Percentiles rank a stretch among this genome's conserved stretches.
Evolutionary conservation across 1,140 invertebrate species (phyloP).

Genomic region (Cepaea nemoralis): DNA sequence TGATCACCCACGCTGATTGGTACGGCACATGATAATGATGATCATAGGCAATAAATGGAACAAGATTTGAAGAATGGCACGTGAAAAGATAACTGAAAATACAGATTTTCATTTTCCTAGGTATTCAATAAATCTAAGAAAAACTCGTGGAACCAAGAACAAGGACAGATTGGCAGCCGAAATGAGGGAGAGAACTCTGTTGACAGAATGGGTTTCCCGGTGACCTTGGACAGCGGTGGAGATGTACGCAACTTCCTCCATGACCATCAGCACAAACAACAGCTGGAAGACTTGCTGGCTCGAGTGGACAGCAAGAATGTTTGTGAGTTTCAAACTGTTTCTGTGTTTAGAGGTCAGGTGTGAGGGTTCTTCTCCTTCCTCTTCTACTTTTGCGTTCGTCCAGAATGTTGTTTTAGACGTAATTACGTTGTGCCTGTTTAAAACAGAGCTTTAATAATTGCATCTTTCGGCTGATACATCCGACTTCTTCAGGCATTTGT

Average conservation of each 20-base stretch:
- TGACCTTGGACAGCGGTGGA: conserved; percentile 34
- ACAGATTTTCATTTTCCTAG: conserved; percentile 30
- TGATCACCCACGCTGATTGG: too few species aligned
- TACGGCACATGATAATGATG: too few species aligned
- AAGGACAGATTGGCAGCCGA: conserved; percentile 13
- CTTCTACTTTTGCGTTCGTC: not conserved
- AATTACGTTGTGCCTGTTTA: too few species aligned
- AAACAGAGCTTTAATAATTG: too few species aligned
- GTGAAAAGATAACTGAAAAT: too few species aligned
- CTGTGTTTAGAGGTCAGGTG: not conserved
- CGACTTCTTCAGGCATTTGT: too few species aligned
- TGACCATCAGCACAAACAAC: conserved; percentile 51
- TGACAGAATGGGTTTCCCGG: conserved; percentile 45
- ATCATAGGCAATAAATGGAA: too few species aligned
- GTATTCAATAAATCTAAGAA: conserved; percentile 49
- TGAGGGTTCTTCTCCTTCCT: not conserved
- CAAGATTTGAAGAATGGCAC: too few species aligned
- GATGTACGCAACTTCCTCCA: conserved; percentile 43
- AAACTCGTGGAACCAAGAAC: conserved; percentile 7
- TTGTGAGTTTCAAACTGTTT: conserved; percentile 38
- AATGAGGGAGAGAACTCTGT: conserved; percentile 2
- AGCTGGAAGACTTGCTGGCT: conserved; percentile 60
- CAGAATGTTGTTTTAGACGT: not conserved
- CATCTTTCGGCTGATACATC: too few species aligned
- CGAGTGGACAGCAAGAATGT: conserved; percentile 62